Conservation (phyloP, 2,888 invertebrate species). For the Synergus itoensis region DNA sequence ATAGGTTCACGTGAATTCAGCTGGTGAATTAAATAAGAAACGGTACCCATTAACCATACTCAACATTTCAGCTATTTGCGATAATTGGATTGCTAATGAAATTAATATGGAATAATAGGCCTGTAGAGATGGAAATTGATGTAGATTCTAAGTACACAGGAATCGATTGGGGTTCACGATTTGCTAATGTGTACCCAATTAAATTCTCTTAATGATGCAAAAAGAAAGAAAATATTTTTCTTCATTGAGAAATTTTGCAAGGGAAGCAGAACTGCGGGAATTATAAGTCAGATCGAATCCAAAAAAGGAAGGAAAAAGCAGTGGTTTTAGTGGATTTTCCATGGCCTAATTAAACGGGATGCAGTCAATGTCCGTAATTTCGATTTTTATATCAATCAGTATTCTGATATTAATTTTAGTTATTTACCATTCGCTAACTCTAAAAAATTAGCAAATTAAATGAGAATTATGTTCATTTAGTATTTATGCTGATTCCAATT, state of each 20-base stretch:
- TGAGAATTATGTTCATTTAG: not conserved
- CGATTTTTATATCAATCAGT: not conserved
- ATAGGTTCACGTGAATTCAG: too few relatives aligned
- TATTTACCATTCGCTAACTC: not conserved
- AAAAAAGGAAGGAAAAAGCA: not conserved
- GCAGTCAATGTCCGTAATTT: not conserved
- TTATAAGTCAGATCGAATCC: slow-evolving; percentile 5
- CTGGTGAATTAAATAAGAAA: not conserved
- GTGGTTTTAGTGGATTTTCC: slow-evolving; percentile 2
- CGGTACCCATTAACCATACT: not conserved
- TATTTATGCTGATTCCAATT: not conserved
- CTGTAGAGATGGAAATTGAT: not conserved
- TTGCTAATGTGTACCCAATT: slow-evolving; percentile 25
- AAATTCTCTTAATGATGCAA: slow-evolving; percentile 12
- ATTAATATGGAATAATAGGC: slow-evolving; percentile 3
- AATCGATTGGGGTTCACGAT: not conserved
- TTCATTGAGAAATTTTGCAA: slow-evolving; percentile 24
- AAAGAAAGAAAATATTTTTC: slow-evolving; percentile 9
- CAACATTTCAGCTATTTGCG: not conserved
- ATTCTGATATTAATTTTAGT: not conserved
- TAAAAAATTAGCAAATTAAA: not conserved
- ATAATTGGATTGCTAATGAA: not conserved
- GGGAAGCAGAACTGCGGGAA: not conserved
- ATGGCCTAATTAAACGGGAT: slow-evolving; percentile 3
- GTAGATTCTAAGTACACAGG: not conserved